Conservation (phyloP, 2,797 vertebrate genomes). For the Corythornis leucogaster region DNA sequence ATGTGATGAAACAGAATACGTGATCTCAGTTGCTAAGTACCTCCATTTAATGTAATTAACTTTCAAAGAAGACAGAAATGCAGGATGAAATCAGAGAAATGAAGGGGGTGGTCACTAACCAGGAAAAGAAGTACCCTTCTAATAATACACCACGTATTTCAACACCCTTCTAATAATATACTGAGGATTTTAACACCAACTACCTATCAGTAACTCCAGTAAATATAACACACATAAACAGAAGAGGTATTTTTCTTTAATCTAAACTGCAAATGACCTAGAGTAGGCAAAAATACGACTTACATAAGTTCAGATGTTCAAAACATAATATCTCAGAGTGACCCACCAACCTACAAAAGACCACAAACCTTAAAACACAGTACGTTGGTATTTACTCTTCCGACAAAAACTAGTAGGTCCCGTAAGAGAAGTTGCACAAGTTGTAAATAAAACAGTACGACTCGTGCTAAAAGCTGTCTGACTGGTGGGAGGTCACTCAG, state of each 20-base stretch:
- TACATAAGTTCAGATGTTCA: not conserved
- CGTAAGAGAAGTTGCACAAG: not conserved
- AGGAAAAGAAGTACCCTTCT: slow-evolving; percentile 47
- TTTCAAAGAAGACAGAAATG: slow-evolving; percentile 47
- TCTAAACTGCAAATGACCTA: not conserved
- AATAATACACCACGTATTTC: slow-evolving; percentile 34
- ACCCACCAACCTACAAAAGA: not conserved
- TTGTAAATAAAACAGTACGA: not conserved
- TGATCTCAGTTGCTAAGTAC: slow-evolving; percentile 8
- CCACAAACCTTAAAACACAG: not conserved
- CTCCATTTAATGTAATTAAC: slow-evolving; percentile 56
- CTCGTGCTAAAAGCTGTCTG: not conserved
- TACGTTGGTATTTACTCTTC: not conserved
- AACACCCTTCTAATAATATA: slow-evolving; percentile 42
- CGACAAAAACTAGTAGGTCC: not conserved
- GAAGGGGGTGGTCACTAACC: slow-evolving; percentile 10
- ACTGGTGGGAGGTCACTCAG: not conserved
- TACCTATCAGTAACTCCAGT: not conserved
- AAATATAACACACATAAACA: not conserved
- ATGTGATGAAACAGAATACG: slow-evolving; percentile 34
- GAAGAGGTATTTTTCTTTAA: not conserved
- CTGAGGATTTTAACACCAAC: not conserved
- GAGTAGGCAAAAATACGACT: not conserved
- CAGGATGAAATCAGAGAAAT: slow-evolving; percentile 41
- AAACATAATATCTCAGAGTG: not conserved